Evolutionary conservation across 2,888 invertebrate genomes (phyloP), one percentile per base, ranked within the genome.

Genomic region (Apomyelois bistriatella): DNA sequence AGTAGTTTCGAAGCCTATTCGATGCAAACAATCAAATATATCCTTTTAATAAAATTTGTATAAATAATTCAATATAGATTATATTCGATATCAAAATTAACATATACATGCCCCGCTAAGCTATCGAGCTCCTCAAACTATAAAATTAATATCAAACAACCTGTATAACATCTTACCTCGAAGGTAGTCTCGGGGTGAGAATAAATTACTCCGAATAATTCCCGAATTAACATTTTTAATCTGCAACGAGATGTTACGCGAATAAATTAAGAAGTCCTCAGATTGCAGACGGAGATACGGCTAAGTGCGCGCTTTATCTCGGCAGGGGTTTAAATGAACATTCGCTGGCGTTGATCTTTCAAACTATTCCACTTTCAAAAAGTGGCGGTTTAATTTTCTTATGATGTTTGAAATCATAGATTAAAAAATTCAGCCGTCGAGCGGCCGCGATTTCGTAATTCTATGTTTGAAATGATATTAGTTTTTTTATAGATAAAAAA

Each of bases 181-280:
- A 72, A 81, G 81, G 82, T 82, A 76, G 60, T 68, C 71, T 72
- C 73, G 68, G 70, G 73, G 73, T 70, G 65, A 73, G 80, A 80
- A 89, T 87, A 87, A 85, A 88, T 87, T 86, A 76, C 82, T 67
- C 66, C 70, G 81, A 85, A 89, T 88, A 86, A 89, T 86, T 88
- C 79, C 79, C 67, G 79, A 82, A 87, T 88, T 89, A 88, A 83
- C 89, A 90, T 90, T 90, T 90, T 89, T 90, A 89, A 90, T 88
- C 88, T 86, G 69, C 71, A 70, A 65, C 78, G 80, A 79, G 80
- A 85, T 87, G 85, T 85, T 79, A 76, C 80, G 57, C 69, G 83
- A 79, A 85, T 86, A 85, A 85, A 85, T 86, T 88, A 76, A 66
- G 63, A 57, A 55, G 68, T 66, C 53, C 57, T 54, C 56, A 58